A percentile compares a stretch with the other conserved stretches of the same genome.
phyloP scores from a whole-genome alignment of 2,888 invertebrate genomes.

The Torymus tubicola region DNA sequence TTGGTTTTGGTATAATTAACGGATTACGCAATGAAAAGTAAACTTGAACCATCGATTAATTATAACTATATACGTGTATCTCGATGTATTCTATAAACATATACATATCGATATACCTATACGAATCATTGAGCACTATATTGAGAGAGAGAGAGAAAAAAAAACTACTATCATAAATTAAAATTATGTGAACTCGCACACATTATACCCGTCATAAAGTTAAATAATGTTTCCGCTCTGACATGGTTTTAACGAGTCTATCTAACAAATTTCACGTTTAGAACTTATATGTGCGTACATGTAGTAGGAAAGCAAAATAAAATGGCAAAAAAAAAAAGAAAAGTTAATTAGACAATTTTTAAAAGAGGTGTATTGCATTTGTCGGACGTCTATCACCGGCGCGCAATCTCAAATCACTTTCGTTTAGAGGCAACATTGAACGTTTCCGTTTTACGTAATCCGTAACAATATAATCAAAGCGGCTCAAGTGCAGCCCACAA shows the following conservation, averaged over 20 bases:
- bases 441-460: slow-evolving; percentile 52
- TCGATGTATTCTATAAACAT: no score
- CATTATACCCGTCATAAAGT: no score
- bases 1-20: no score
- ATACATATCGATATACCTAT: no score
- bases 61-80: neutral
- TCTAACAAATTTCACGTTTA: no score
- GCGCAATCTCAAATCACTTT: slow-evolving; percentile 31
- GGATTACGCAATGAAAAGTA: neutral
- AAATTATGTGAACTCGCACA: no score
- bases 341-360: neutral
- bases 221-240: no score
- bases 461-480: slow-evolving; percentile 37
- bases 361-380: neutral
- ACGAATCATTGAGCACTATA: neutral
- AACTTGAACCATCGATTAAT: neutral
- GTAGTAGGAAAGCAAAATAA: no score
- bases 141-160: neutral
- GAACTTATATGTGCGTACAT: no score
- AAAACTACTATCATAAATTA: neutral
- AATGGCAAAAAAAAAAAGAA: neutral
- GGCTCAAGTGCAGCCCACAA: slow-evolving; percentile 17
- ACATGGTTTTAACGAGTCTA: no score
- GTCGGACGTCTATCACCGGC: slow-evolving; percentile 19
- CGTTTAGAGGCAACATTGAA: slow-evolving; percentile 40